A percentile compares a stretch with the other conserved stretches of the same genome.
phyloP scores from a whole-genome alignment of 1,140 invertebrate species.

The Diplogasteroides magnus region DNA sequence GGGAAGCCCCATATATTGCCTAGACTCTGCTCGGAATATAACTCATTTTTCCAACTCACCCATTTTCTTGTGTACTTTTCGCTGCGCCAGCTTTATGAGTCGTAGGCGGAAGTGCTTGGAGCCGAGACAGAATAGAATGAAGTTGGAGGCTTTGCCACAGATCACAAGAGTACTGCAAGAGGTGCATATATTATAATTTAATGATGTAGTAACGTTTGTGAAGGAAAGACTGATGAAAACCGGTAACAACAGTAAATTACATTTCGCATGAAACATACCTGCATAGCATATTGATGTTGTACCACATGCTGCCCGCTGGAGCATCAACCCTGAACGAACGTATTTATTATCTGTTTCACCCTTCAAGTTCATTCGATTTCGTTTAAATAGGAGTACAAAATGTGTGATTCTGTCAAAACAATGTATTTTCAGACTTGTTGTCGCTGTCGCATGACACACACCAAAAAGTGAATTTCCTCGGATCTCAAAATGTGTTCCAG shows the following conservation, averaged over 20 bases:
- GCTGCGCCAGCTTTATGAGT: slow-evolving; percentile 46
- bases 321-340: neutral
- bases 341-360: neutral
- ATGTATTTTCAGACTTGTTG: slow-evolving; percentile 31
- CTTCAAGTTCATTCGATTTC: neutral
- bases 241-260: too few relatives aligned
- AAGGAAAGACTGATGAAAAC: too few relatives aligned
- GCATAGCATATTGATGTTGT: slow-evolving; percentile 33
- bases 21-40: too few relatives aligned
- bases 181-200: neutral
- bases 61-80: slow-evolving; percentile 47
- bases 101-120: slow-evolving; percentile 50
- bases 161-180: slow-evolving; percentile 46
- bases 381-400: neutral
- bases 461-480: too few relatives aligned
- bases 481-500: too few relatives aligned
- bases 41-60: too few relatives aligned
- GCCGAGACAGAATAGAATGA: slow-evolving; percentile 51
- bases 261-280: too few relatives aligned
- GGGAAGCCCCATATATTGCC: too few relatives aligned
- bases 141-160: slow-evolving; percentile 50
- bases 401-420: neutral
- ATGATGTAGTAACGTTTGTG: too few relatives aligned
- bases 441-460: too few relatives aligned
- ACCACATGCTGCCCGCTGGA: neutral